A percentile compares a stretch with the other conserved stretches of the same genome.
These are phyloP conservation scores for Oryzias javanicus DNA, from an alignment of 2,113 vertebrate species.

Conservation along the genomic window DNA sequence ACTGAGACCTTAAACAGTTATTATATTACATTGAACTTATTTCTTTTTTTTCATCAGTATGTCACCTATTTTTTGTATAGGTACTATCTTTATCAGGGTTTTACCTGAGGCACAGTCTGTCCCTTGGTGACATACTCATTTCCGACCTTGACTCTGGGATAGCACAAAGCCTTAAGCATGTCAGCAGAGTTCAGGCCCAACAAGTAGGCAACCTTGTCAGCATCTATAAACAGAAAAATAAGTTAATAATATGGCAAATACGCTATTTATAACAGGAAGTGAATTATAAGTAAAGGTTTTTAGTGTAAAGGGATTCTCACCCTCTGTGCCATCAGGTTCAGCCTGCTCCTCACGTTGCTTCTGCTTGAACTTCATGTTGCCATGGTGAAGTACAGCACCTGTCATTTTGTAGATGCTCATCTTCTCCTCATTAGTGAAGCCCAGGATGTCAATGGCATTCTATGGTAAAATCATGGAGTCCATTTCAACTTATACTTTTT, in stretches of 20 bases:
- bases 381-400: constrained; percentile 84
- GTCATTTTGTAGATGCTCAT: constrained; percentile 83
- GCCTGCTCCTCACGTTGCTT: constrained; percentile 75
- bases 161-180: constrained; percentile 77
- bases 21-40: no score
- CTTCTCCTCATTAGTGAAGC: constrained; percentile 85
- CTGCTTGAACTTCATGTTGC: constrained; percentile 73
- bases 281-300: not conserved
- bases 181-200: constrained; percentile 81
- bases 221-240: constrained; percentile 1
- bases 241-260: not conserved
- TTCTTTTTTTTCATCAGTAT: no score
- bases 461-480: constrained; percentile 18
- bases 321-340: constrained; percentile 72
- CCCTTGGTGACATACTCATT: constrained; percentile 69
- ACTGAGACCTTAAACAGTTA: no score
- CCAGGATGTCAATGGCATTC: constrained; percentile 77
- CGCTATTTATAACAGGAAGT: not conserved
- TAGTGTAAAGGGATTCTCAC: constrained; percentile 23
- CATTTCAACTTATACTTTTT: not conserved
- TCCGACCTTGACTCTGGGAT: constrained; percentile 68
- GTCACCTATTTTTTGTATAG: not conserved
- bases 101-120: constrained; percentile 71
- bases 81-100: no score
- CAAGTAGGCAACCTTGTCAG: constrained; percentile 74